phyloP scores from a whole-genome alignment of 2,888 invertebrate genomes.

The Agrochola circellaris region DNA sequence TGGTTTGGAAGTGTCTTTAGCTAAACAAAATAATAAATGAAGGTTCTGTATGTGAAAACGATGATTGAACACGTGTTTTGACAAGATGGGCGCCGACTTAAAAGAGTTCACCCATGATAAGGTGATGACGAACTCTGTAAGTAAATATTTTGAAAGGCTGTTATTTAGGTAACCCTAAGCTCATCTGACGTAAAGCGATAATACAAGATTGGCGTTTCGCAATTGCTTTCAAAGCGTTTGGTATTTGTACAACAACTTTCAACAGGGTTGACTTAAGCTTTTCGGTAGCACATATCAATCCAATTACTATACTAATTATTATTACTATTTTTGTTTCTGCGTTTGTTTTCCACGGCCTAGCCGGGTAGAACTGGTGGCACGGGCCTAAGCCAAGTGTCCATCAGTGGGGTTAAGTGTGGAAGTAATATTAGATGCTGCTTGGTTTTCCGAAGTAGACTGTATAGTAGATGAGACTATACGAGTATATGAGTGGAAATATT shows the following conservation, averaged over 20 bases:
- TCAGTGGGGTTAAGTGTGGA: no score
- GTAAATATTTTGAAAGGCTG: background rate
- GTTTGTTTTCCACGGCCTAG: no score
- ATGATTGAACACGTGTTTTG: background rate
- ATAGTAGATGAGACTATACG: no score
- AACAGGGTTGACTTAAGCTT: background rate
- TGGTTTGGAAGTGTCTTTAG: background rate
- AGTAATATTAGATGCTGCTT: no score
- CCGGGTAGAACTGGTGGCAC: no score
- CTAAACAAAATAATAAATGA: background rate
- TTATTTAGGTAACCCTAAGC: background rate
- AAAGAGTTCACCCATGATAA: background rate
- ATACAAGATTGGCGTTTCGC: background rate
- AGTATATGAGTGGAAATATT: no score
- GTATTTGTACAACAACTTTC: background rate
- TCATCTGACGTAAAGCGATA: background rate
- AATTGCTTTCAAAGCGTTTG: background rate
- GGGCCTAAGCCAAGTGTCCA: no score
- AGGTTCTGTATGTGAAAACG: background rate
- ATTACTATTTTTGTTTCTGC: no score
- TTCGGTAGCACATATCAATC: background rate
- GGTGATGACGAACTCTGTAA: background rate
- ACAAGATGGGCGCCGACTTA: no score
- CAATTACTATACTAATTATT: background rate
- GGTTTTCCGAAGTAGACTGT: no score